Evolutionary conservation across 2,888 invertebrate genomes (phyloP), one percentile per base, ranked within the genome.

Genomic region (Byasa hedistus): DNA sequence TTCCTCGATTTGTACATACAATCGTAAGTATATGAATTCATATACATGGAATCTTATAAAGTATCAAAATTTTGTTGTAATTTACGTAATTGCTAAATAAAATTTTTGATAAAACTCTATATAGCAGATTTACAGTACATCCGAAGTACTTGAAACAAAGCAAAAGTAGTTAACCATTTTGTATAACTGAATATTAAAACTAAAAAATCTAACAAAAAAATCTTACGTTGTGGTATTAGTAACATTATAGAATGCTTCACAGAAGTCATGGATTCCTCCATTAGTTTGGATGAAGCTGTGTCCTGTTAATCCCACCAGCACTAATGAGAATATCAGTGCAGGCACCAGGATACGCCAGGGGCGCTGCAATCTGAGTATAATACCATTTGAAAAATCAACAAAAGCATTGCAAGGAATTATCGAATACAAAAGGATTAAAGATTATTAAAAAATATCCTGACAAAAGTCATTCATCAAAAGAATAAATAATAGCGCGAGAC

Each of bases 271-370:
- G 2, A 91, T 74, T 1, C 91, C 91, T 19, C 79, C 74, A 69
- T 89, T 89, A 59, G 91, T 91, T 61, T 76, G 74, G 19, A 80
- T 76, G 74, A 90, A 90, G 76, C 84, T 87, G 74, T 82, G 83
- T 0, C 87, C 91, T 0, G 89, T 89, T 12, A 91, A 78, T 1
- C 82, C 89, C 22, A 88, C 87, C 81, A 89, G 79, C 68, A 90
- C 80, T 61, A 89, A 69, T 0, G 91, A 76, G 76, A 86, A 89
- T 21, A 90, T 15, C 68, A 91, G 73, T 22, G 91, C 90, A 1
- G 91, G 91, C 0, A 84, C 75, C 64, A 91, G 71, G 57, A 91
- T 89, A 4, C 87, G 83, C 91, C 90, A 91, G 1, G 91, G 90
- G 66, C 87, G 79, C 61, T 79, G 79, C 17, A 91, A 73, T 0